Base-by-base conservation (phyloP, 2,113 vertebrate species). In the Acrocephalus kingi region DNA sequence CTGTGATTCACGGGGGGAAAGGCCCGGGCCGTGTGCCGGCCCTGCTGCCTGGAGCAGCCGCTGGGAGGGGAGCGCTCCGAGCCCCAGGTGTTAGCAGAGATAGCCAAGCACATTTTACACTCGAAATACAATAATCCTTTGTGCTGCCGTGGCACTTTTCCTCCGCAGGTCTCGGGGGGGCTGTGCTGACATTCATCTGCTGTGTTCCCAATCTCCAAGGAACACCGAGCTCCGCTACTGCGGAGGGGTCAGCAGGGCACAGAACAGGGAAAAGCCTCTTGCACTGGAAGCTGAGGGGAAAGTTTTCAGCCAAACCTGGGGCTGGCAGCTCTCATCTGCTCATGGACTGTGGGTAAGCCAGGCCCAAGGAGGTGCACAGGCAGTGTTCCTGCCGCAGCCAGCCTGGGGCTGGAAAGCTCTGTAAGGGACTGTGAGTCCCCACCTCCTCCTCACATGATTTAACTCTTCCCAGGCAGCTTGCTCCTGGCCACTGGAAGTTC, bases 101-200 rank as follows among this genome's bases (percentile, higher is more conserved):
- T 33, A 92, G 43, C 75, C 68, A 30, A 83, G 83, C 61, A 69
- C 58, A 86, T 90, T 94, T 90, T 59, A 73, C 71, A 67, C 86
- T 93, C 74, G 5, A 56, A 54, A 61, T n/a, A 28, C 37, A 64
- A n/a, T 10, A 52, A 69, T 33, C 49, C 62, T 83, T 46, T 11
- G 49, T 88, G 84, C 92, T 93, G 87, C 77, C 31, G 5, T 7
- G 62, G 95, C 87, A 79, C 35, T 62, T 93, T 27, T 52, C 49
- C 69, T 61, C 45, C 8, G 62, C 62, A 41, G 62, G 37, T 73
- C 88, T 55, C 79, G n/a, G 58, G 58, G 58, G 73, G 88, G 31
- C 71, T 39, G 2, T 0, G 79, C 82, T 88, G 92, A 69, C 67
- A 37, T 48, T n/a, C n/a, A 58, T 25, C 75, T 68, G 74, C 14